Base-by-base conservation (phyloP, 1,140 invertebrate species). In the Drosophila mayri region DNA sequence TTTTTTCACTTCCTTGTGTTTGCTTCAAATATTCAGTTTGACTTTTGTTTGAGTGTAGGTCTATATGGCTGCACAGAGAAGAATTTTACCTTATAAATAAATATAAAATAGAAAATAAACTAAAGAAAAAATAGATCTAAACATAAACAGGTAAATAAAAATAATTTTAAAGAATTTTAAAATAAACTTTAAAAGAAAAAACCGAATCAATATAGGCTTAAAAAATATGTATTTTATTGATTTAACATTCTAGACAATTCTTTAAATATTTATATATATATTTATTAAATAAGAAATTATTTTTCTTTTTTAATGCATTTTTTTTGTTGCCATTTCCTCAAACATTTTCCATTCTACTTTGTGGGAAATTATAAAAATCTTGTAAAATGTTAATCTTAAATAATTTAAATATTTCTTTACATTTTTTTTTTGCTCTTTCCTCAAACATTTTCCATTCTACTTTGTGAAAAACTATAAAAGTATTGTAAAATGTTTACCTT, bases 41-140 rank as follows among this genome's bases (percentile, higher is more conserved):
- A 65, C 57, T 65, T 57, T 64, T 37, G 38, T 57, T 40, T 38
- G 16, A 57, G 74, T 55, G 32, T 46, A 40, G 46, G n/a, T 59
- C 28, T 40, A 30, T 16, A 20, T 49, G 50, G 18, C 11, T 38
- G 58, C 32, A 54, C 32, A 11, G 32, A 22, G 9, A 37, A 22
- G 0, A 37, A 50, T 22, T 22, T 22, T 22, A 14, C 1, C 4
- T 20, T 14, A 16, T 16, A 14, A 1, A 16, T 9, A 9, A 18
- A 18, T 8, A 8, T 25, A 8, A 14, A 14, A 18, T 14, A 50
- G 11, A 47, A 30, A 7, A 30, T 30, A 30, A 28, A 30, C 8
- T n/a, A 41, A 9, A 25, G 14, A 8, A 11, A 4, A 5, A 1
- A n/a, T 35, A 10, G 18, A 12, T 7, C 11, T 30, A 18, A 7